These are phyloP conservation scores for Mantis religiosa DNA, from an alignment of 2,888 invertebrate genomes.

Conservation along the genomic window DNA sequence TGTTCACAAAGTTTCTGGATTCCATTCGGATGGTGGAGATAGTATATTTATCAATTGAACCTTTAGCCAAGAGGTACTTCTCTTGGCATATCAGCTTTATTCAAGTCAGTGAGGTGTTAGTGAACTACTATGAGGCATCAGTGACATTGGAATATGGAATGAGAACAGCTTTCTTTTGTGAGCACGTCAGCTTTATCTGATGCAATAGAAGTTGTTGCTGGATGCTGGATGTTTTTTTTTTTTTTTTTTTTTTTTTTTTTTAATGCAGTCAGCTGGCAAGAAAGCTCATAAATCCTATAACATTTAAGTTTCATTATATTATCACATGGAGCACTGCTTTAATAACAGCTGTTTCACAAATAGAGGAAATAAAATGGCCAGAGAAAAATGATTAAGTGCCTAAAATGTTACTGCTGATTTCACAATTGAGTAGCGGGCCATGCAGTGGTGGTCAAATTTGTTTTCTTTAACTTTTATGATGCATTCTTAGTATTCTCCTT, in stretches of 20 bases:
- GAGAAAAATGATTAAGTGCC: not conserved
- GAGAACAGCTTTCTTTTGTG: not conserved
- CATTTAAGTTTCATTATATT: too few relatives aligned
- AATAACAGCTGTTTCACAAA: not conserved
- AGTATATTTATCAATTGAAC: conserved; percentile 14
- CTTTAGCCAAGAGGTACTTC: not conserved
- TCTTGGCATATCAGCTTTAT: not conserved
- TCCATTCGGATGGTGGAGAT: conserved; percentile 16
- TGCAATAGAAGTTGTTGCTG: too few relatives aligned
- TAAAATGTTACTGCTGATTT: not conserved
- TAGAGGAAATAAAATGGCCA: not conserved
- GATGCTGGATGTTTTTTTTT: not conserved
- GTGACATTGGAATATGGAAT: not conserved
- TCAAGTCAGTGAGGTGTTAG: not conserved
- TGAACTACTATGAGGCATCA: not conserved
- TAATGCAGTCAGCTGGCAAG: not conserved
- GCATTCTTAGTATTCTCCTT: too few relatives aligned
- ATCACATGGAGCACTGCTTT: not conserved
- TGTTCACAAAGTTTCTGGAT: conserved; percentile 10
- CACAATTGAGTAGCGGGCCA: too few relatives aligned
- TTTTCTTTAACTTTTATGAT: not conserved
- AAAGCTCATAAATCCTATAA: not conserved
- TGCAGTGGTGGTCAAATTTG: not conserved
- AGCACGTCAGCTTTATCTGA: not conserved
- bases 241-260: not conserved